These are phyloP conservation scores for Conus ventricosus DNA, from an alignment of 1,140 invertebrate species.

Conservation along the genomic window DNA sequence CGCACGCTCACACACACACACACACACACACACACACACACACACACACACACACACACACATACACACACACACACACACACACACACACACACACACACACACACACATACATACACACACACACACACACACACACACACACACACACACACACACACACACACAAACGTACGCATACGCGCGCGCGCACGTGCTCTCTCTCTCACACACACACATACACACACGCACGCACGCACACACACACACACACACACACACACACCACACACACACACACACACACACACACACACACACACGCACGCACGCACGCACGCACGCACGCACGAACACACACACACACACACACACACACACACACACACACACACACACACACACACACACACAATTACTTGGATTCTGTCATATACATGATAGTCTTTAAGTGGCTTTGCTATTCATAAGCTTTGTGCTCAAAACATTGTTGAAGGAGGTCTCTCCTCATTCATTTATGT, in stretches of 20 bases:
- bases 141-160: constrained; percentile 18
- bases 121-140: constrained; percentile 4
- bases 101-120: constrained; percentile 8
- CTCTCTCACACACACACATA: not conserved
- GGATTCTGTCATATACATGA: no score
- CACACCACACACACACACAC: not conserved
- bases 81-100: not conserved
- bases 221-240: not conserved
- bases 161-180: not conserved
- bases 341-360: no score
- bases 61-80: not conserved
- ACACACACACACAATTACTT: no score
- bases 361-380: no score
- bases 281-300: not conserved
- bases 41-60: constrained; percentile 26
- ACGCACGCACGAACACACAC: not conserved
- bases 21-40: constrained; percentile 20
- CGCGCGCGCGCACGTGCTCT: not conserved
- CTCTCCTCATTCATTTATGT: no score
- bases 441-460: no score
- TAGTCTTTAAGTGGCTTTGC: no score
- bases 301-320: not conserved
- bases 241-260: not conserved
- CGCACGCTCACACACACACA: not conserved
- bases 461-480: no score